Evolutionary conservation across 2,113 vertebrate genomes (phyloP).

Genomic region (Odontesthes bonariensis): DNA sequence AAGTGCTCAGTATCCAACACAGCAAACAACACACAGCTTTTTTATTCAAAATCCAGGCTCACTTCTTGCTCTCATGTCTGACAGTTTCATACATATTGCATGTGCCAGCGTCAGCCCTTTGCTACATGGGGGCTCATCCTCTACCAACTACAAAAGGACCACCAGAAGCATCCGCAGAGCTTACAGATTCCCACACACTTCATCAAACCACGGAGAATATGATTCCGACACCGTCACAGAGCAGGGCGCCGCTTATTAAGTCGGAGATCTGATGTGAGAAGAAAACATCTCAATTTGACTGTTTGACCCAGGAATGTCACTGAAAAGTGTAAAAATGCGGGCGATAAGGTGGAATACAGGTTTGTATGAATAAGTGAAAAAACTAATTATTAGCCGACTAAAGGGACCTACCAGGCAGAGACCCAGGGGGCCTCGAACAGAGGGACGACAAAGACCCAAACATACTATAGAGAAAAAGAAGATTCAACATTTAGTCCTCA

Average conservation of each 20-base stretch:
- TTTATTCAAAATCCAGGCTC: constrained; percentile 64
- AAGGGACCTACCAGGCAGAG: not conserved
- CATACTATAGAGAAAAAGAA: not conserved
- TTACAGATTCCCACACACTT: not conserved
- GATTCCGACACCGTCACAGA: not conserved
- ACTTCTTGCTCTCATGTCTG: constrained; percentile 40
- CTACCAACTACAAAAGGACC: constrained; percentile 52
- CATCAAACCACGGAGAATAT: constrained; percentile 38
- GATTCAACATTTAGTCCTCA: too few species aligned
- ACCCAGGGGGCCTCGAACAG: too few species aligned
- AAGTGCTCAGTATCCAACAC: constrained; percentile 36
- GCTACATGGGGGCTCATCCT: constrained; percentile 34
- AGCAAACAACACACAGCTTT: constrained; percentile 26
- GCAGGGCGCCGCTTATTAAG: constrained; percentile 14
- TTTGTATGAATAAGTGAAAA: not conserved
- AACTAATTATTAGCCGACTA: not conserved
- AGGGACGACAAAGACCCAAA: not conserved
- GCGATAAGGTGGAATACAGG: not conserved
- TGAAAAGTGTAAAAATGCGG: not conserved
- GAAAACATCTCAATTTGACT: constrained; percentile 36
- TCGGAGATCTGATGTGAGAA: constrained; percentile 2
- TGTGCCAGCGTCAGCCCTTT: constrained; percentile 43
- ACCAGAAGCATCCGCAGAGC: constrained; percentile 36
- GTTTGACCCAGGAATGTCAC: not conserved
- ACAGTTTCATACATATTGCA: constrained; percentile 74